Evolutionary conservation across 2,797 vertebrate genomes (phyloP).

Genomic region (Lepidocolaptes lacrymiger): DNA sequence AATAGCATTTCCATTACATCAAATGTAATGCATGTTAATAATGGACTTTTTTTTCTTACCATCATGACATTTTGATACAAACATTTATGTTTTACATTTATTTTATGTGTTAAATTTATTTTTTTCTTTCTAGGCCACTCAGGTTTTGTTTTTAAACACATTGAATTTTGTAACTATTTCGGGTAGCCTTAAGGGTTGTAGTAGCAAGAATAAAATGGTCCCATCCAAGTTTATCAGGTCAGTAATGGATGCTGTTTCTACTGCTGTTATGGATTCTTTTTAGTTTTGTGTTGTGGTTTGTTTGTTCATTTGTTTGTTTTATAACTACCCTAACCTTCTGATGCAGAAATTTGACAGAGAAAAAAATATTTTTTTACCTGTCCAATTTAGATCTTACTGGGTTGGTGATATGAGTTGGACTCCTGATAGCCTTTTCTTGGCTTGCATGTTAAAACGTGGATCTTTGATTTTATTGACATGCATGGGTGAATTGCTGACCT

Average conservation of each 20-base stretch:
- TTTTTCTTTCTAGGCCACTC: slow-evolving; percentile 84
- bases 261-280: background rate
- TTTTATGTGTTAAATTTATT: background rate
- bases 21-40: background rate
- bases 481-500: slow-evolving; percentile 86
- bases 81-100: background rate
- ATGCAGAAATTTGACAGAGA: background rate
- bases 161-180: slow-evolving; percentile 87
- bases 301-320: background rate
- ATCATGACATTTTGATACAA: background rate
- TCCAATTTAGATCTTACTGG: slow-evolving; percentile 90
- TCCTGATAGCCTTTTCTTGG: slow-evolving; percentile 87
- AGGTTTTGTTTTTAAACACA: slow-evolving; percentile 90
- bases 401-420: slow-evolving; percentile 91
- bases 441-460: slow-evolving; percentile 93
- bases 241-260: background rate
- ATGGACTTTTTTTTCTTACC: background rate
- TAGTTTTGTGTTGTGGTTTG: background rate
- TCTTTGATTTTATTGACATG: slow-evolving; percentile 88
- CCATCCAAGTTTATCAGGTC: slow-evolving; percentile 88
- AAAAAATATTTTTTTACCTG: background rate
- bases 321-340: background rate
- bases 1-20: background rate
- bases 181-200: slow-evolving; percentile 89
- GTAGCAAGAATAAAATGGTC: slow-evolving; percentile 82